Conservation (phyloP, 2,113 vertebrate species). For the Todiramphus chloris region DNA sequence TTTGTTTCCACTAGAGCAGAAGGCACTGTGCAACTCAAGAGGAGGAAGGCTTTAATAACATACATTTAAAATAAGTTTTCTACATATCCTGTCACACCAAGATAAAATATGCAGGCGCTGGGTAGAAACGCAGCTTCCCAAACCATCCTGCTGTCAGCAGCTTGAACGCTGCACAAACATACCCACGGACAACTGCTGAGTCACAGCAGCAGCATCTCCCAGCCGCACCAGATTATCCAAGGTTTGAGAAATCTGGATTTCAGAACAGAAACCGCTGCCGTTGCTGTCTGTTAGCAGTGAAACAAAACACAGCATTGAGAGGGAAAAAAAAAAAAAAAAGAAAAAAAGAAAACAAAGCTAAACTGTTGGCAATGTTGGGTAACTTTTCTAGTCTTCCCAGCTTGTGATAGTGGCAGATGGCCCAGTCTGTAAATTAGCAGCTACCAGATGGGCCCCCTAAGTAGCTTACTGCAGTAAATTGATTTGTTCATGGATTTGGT, state of each 20-base stretch:
- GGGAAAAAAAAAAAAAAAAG: neutral
- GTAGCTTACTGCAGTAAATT: slow-evolving; percentile 68
- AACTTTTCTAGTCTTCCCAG: slow-evolving; percentile 45
- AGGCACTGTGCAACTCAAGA: neutral
- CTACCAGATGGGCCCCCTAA: slow-evolving; percentile 67
- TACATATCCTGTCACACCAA: neutral
- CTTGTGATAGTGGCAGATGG: slow-evolving; percentile 59
- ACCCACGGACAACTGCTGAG: neutral
- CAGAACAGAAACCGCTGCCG: neutral
- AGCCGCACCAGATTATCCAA: neutral
- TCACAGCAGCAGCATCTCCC: slow-evolving; percentile 1
- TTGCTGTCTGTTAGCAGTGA: neutral
- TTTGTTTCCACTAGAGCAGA: neutral
- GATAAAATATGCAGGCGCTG: neutral
- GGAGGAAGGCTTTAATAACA: neutral
- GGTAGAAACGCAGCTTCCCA: neutral
- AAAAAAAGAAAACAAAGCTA: slow-evolving; percentile 33
- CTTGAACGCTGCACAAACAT: neutral
- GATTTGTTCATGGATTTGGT: slow-evolving; percentile 57
- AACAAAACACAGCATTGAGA: neutral
- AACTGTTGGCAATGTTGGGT: slow-evolving; percentile 40
- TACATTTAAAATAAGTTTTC: neutral
- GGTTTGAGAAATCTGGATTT: slow-evolving; percentile 22
- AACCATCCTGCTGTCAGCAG: slow-evolving; percentile 8
- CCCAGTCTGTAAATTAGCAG: slow-evolving; percentile 63